phyloP scores from a whole-genome alignment of 2,797 vertebrate species.

The Takifugu ocellatus region DNA sequence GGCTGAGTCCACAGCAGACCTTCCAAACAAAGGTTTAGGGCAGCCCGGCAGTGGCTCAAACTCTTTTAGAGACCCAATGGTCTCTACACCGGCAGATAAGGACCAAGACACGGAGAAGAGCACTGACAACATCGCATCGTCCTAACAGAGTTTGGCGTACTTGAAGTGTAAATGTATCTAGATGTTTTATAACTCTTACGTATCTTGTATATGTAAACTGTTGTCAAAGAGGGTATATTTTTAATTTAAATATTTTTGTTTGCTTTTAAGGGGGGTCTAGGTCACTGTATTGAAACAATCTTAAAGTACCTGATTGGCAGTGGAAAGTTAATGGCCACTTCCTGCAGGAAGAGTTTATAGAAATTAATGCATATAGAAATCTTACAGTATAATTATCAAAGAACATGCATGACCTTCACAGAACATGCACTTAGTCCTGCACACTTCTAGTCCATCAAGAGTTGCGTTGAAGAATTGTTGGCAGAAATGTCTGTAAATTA shows the following conservation, averaged over 20 bases:
- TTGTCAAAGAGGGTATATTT: slow-evolving; percentile 36
- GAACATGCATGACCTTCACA: slow-evolving; percentile 49
- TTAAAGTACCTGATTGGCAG: slow-evolving; percentile 25
- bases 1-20: slow-evolving; percentile 81
- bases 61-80: slow-evolving; percentile 77
- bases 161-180: slow-evolving; percentile 64
- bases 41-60: slow-evolving; percentile 74
- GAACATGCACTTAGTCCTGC: slow-evolving; percentile 33
- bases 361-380: slow-evolving; percentile 33
- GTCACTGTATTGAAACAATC: slow-evolving; percentile 24
- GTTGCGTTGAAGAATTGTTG: slow-evolving; percentile 54
- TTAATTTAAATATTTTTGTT: slow-evolving; percentile 44
- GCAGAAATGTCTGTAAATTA: slow-evolving; percentile 65
- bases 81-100: slow-evolving; percentile 79
- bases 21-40: slow-evolving; percentile 81
- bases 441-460: slow-evolving; percentile 33
- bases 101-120: slow-evolving; percentile 83
- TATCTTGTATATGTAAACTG: slow-evolving; percentile 44
- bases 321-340: slow-evolving; percentile 27
- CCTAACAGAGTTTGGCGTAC: slow-evolving; percentile 63
- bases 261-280: slow-evolving; percentile 16
- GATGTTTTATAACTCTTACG: slow-evolving; percentile 33
- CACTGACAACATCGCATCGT: slow-evolving; percentile 82
- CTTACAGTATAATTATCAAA: slow-evolving; percentile 34
- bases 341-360: slow-evolving; percentile 3